Percentiles rank a stretch among this genome's conserved stretches.
These are phyloP conservation scores for Trichechus manatus DNA, from an alignment of 2,113 vertebrate species.

Conservation along the genomic window DNA sequence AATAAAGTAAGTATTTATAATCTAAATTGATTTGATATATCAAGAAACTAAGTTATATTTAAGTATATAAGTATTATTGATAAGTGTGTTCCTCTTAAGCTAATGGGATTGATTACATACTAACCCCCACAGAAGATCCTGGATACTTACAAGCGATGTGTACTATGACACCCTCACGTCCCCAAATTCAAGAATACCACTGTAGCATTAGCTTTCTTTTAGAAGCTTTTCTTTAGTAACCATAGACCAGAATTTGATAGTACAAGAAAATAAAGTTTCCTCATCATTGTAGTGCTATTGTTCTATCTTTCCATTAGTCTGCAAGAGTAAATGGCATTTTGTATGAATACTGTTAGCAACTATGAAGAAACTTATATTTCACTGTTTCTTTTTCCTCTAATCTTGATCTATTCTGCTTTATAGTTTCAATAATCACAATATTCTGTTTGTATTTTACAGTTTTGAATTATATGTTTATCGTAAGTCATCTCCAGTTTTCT, in stretches of 20 bases:
- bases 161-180: background rate
- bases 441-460: constrained; percentile 2
- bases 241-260: constrained; percentile 6
- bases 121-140: background rate
- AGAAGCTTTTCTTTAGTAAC: background rate
- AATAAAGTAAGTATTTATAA: constrained; percentile 84
- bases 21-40: background rate
- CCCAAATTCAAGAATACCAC: constrained; percentile 2
- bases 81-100: background rate
- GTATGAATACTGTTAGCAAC: background rate
- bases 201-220: background rate
- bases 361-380: background rate
- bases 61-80: background rate
- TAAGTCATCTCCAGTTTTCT: background rate
- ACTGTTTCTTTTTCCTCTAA: background rate
- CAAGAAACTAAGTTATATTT: constrained; percentile 11
- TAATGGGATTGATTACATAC: background rate
- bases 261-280: background rate
- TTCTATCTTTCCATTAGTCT: background rate
- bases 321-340: constrained; percentile 7
- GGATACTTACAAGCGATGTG: background rate
- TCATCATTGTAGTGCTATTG: background rate
- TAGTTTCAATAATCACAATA: background rate
- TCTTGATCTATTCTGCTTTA: constrained; percentile 29
- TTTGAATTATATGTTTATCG: background rate